Base-by-base conservation (phyloP, 2,888 invertebrate species). In the Arrhopalites spinosus region DNA sequence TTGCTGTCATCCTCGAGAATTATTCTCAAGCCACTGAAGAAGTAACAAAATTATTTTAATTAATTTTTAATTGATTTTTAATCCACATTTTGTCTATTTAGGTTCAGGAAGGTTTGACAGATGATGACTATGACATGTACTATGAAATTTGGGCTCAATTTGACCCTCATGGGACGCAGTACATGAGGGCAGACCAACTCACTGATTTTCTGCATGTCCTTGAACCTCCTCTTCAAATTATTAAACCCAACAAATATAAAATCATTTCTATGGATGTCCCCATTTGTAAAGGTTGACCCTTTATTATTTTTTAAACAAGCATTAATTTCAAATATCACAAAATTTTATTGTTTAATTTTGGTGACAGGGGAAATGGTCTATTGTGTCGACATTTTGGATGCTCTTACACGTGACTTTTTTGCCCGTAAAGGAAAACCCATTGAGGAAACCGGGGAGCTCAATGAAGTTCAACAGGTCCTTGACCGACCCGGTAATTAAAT, bases 91-190 rank as follows among this genome's bases (percentile, higher is more conserved):
- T 11, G n/a, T n/a, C n/a, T n/a, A n/a, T n/a, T n/a, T n/a, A n/a
- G 87, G 98, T 98, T 81, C 95, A 95, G 86, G 95, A 95, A 87
- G 95, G 95, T 84, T 90, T 98, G 80, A 98, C 98, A 76, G 97
- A 97, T 86, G 98, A 98, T 87, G 98, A 98, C 87, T 98, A 98
- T 88, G 98, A 98, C 86, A 97, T 98, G 96, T 98, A 97, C 88
- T 98, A 98, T 87, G 98, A 98, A 88, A 96, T 97, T 84, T 98
- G 98, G 98, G 98, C 98, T 87, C 93, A 96, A 86, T 98, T 95
- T 87, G 98, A 98, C 88, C 97, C 97, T n/a, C 94, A 97, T 85
- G 98, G 98, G 79, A 96, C 97, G 25, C 96, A 98, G 87, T 98
- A 96, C 87, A 97, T 98, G 85, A 91, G 93, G 81, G 95, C 97